A percentile compares a stretch with the other conserved stretches of the same genome.
phyloP scores from a whole-genome alignment of 2,888 invertebrate genomes.

The Ctenicera cuprea region DNA sequence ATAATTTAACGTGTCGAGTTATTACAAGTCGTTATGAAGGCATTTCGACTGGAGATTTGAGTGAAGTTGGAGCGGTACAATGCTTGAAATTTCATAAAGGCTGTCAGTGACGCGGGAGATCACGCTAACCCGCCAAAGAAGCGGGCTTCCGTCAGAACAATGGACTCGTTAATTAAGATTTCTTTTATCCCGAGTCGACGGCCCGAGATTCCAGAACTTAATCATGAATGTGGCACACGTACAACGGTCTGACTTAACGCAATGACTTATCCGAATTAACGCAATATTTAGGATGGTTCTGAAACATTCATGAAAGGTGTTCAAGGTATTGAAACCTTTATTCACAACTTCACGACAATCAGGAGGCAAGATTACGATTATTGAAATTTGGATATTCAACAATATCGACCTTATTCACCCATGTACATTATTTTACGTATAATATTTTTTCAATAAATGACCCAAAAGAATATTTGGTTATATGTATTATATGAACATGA shows the following conservation, averaged over 20 bases:
- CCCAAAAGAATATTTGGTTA: too few species aligned
- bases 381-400: background rate
- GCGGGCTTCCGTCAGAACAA: conserved; percentile 81
- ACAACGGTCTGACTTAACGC: conserved; percentile 54
- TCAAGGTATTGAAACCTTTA: conserved; percentile 37
- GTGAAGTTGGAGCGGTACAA: conserved; percentile 52
- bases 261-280: conserved; percentile 53
- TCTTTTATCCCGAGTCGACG: conserved; percentile 74
- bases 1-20: conserved; percentile 54
- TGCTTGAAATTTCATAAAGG: conserved; percentile 57
- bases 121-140: conserved; percentile 63
- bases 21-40: conserved; percentile 53
- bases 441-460: too few species aligned
- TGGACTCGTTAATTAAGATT: conserved; percentile 87
- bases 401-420: too few species aligned
- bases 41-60: conserved; percentile 53
- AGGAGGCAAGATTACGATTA: background rate
- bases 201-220: conserved; percentile 57
- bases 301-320: conserved; percentile 45
- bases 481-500: too few species aligned
- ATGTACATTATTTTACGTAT: too few species aligned
- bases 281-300: conserved; percentile 49
- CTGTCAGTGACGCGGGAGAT: conserved; percentile 59
- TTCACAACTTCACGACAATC: conserved; percentile 10
- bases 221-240: conserved; percentile 57